phyloP scores from a whole-genome alignment of 2,797 vertebrate species.

The Trachurus trachurus region DNA sequence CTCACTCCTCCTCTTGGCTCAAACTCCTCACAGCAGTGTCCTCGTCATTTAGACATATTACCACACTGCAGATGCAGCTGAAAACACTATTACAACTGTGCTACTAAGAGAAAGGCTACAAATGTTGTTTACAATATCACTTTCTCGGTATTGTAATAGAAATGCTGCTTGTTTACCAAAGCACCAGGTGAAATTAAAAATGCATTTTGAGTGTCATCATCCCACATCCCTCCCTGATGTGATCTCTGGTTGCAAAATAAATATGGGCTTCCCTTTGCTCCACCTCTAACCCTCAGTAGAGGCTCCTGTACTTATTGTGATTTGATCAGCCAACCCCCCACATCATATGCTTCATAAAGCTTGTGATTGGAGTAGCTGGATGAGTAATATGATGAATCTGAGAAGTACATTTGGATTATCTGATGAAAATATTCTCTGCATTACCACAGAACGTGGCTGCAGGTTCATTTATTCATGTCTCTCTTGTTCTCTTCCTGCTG shows the following conservation, averaged over 20 bases:
- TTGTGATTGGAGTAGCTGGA: neutral
- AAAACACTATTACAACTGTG: slow-evolving; percentile 1
- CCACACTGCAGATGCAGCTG: neutral
- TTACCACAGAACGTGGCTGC: too few relatives aligned
- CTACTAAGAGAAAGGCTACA: neutral
- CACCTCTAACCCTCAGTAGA: neutral
- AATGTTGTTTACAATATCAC: neutral
- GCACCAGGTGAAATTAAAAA: too few relatives aligned
- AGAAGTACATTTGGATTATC: neutral
- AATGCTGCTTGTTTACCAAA: neutral
- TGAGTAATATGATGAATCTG: neutral
- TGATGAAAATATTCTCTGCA: neutral
- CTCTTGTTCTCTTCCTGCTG: neutral
- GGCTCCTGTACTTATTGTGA: neutral
- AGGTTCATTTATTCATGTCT: neutral
- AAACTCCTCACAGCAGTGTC: neutral
- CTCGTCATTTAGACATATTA: neutral
- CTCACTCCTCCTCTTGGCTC: neutral
- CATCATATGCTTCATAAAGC: neutral
- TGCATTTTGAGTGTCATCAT: too few relatives aligned
- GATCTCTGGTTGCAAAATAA: too few relatives aligned
- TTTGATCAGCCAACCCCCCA: neutral
- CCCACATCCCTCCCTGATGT: too few relatives aligned
- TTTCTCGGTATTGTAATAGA: neutral
- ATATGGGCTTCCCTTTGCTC: too few relatives aligned